phyloP scores from a whole-genome alignment of 1,140 invertebrate species.

The Saxidomus purpurata region DNA sequence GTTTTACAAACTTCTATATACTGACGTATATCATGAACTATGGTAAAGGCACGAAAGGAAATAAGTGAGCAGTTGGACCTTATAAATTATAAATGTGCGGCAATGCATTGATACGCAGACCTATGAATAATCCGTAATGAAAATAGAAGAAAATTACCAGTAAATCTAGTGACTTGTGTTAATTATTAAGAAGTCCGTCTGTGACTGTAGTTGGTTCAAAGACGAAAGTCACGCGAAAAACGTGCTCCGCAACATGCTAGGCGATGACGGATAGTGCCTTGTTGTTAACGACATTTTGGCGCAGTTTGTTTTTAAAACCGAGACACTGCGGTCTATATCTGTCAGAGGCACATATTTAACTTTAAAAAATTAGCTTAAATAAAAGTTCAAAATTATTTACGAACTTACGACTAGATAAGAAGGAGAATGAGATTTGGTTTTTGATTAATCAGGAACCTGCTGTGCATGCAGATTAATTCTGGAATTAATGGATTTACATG shows the following conservation, averaged over 20 bases:
- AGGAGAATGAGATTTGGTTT: not conserved
- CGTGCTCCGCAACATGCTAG: too few species aligned
- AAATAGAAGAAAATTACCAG: not conserved
- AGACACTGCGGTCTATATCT: too few species aligned
- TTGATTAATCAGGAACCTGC: not conserved
- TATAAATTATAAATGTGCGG: slow-evolving; percentile 7
- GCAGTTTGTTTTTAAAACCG: too few species aligned
- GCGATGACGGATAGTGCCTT: too few species aligned
- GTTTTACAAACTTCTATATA: not conserved
- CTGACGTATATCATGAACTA: too few species aligned
- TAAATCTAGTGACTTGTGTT: not conserved
- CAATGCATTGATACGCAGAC: not conserved
- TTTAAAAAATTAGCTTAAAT: too few species aligned
- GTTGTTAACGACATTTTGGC: too few species aligned
- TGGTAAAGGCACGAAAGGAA: not conserved
- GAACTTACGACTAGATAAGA: not conserved
- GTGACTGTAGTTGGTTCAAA: not conserved
- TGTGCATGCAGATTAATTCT: not conserved
- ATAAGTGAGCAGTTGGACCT: not conserved
- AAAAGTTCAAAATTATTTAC: not conserved
- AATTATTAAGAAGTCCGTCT: slow-evolving; percentile 11
- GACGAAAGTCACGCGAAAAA: too few species aligned
- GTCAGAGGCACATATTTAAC: too few species aligned
- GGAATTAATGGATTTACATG: not conserved
- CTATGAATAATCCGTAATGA: not conserved